Conservation (phyloP, 2,797 vertebrate genomes). For the Eulemur albifrons region DNA sequence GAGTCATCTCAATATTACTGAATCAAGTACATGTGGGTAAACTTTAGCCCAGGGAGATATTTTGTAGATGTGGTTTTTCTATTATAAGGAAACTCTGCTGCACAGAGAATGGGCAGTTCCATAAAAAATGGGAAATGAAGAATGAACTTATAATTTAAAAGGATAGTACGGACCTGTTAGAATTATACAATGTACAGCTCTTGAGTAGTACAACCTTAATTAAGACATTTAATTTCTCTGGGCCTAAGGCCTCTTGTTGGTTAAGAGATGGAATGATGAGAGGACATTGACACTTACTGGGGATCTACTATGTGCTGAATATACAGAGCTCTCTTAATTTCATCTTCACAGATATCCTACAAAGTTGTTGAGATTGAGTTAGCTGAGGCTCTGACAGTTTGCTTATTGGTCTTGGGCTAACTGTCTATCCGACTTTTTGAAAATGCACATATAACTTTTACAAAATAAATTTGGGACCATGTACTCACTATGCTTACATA, state of each 20-base stretch:
- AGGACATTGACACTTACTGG: not conserved
- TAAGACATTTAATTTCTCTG: not conserved
- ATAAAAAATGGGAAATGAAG: not conserved
- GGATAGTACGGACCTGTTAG: not conserved
- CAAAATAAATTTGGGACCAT: not conserved
- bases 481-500: not conserved
- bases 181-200: rapidly evolving
- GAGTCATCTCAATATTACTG: not conserved
- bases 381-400: not conserved
- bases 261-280: not conserved
- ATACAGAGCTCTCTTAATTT: not conserved
- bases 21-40: not conserved
- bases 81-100: rapidly evolving
- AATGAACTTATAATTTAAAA: not conserved
- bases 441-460: not conserved
- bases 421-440: not conserved
- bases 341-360: rapidly evolving
- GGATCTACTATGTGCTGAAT: not conserved
- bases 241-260: not conserved
- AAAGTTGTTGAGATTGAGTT: not conserved
- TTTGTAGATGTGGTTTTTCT: not conserved
- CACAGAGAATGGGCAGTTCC: not conserved
- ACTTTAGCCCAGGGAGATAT: not conserved
- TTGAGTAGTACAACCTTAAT: not conserved
- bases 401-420: not conserved